phyloP scores from a whole-genome alignment of 2,888 invertebrate genomes.

The Archips xylosteana region DNA sequence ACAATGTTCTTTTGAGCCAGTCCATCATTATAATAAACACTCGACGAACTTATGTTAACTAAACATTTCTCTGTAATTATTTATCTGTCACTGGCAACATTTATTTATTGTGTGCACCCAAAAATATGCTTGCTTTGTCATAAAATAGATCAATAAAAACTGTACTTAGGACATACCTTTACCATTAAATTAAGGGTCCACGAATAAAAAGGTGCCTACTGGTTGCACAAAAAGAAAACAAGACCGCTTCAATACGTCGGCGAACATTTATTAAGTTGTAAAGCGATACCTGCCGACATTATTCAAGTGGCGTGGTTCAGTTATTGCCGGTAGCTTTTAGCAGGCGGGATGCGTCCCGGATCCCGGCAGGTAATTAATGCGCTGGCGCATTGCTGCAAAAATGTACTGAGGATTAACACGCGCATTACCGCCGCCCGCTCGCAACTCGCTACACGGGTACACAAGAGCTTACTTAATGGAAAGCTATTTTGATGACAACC shows the following conservation, averaged over 20 bases:
- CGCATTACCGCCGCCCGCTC: constrained; percentile 38
- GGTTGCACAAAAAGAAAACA: not conserved
- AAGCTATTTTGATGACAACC: not conserved
- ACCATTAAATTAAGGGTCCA: not conserved
- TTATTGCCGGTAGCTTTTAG: constrained; percentile 55
- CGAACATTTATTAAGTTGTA: constrained; percentile 21
- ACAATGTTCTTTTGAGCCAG: too few species aligned
- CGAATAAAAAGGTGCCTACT: not conserved
- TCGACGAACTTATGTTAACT: too few species aligned
- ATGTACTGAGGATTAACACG: constrained; percentile 47
- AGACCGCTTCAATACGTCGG: not conserved
- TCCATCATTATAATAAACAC: too few species aligned
- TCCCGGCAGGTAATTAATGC: constrained; percentile 52
- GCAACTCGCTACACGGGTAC: constrained; percentile 7
- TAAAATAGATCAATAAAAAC: too few species aligned
- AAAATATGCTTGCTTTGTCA: too few species aligned
- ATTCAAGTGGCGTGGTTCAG: constrained; percentile 48
- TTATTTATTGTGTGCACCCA: too few species aligned
- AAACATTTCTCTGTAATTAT: too few species aligned
- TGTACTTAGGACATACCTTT: too few species aligned
- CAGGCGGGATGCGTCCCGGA: constrained; percentile 42
- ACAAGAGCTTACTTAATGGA: not conserved
- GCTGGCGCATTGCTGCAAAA: constrained; percentile 55
- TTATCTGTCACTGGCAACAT: too few species aligned
- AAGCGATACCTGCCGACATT: constrained; percentile 38